These are phyloP conservation scores for Eulemur albifrons DNA, from an alignment of 2,797 vertebrate genomes.

Conservation along the genomic window DNA sequence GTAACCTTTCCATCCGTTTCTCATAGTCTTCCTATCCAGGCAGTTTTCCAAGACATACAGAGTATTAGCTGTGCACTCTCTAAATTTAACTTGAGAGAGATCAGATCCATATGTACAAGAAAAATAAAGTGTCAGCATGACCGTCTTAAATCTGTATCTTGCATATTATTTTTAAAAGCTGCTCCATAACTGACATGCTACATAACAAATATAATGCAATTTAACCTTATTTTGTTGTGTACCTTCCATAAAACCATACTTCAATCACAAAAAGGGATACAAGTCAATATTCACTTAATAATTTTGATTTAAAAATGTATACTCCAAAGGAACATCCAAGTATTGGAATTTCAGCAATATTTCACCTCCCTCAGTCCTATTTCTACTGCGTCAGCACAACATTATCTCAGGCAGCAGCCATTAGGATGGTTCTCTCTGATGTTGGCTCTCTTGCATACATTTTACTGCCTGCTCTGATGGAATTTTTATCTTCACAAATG, in stretches of 20 bases:
- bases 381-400: conserved; percentile 40
- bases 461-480: conserved; percentile 51
- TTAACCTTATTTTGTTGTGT: conserved; percentile 45
- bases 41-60: conserved; percentile 70
- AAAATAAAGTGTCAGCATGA: conserved; percentile 62
- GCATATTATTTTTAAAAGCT: conserved; percentile 54
- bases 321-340: neutral
- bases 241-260: conserved; percentile 48
- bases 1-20: conserved; percentile 22
- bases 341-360: conserved; percentile 49
- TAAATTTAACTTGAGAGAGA: conserved; percentile 69
- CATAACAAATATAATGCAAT: conserved; percentile 32
- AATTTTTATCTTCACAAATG: conserved; percentile 63
- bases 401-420: neutral
- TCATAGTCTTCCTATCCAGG: conserved; percentile 53
- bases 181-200: conserved; percentile 4
- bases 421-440: neutral
- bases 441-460: neutral
- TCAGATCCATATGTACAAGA: conserved; percentile 63
- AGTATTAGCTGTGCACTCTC: conserved; percentile 64
- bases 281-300: conserved; percentile 50
- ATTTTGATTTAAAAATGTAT: conserved; percentile 30
- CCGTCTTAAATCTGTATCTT: conserved; percentile 26
- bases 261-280: conserved; percentile 10
- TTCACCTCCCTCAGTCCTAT: neutral